phyloP scores from a whole-genome alignment of 1,140 invertebrate genomes.

The Euglossa dilemma region DNA sequence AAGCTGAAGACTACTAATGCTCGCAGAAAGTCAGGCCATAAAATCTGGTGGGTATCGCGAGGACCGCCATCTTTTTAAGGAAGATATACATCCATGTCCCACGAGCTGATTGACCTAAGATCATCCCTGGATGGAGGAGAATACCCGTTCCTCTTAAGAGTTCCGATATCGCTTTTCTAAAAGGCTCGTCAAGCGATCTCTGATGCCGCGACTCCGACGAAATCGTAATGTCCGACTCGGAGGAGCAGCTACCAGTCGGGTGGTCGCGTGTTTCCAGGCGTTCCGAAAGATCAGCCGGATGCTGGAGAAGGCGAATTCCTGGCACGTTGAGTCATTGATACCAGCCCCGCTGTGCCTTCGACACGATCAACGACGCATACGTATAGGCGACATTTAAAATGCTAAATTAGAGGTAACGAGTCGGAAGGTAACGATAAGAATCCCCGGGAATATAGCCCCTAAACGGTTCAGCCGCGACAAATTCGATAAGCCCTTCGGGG shows the following conservation, averaged over 20 bases:
- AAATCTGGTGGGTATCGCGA: not conserved
- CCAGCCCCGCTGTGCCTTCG: not conserved
- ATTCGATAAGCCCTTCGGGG: slow-evolving; percentile 59
- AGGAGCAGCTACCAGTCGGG: slow-evolving; percentile 19
- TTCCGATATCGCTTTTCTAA: slow-evolving; percentile 29
- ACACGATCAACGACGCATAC: slow-evolving; percentile 15
- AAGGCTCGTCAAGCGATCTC: slow-evolving; percentile 7
- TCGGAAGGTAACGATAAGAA: slow-evolving; percentile 62
- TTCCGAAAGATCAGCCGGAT: slow-evolving; percentile 40
- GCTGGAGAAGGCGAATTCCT: slow-evolving; percentile 53
- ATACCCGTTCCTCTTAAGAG: not conserved
- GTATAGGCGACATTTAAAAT: slow-evolving; percentile 53
- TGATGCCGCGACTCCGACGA: not conserved
- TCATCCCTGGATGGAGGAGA: not conserved
- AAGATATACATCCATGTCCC: not conserved
- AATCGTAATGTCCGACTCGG: slow-evolving; percentile 17
- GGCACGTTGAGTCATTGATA: slow-evolving; percentile 64
- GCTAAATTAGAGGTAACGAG: slow-evolving; percentile 67
- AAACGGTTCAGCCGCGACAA: slow-evolving; percentile 54
- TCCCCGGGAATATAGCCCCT: slow-evolving; percentile 55
- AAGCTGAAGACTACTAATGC: not conserved
- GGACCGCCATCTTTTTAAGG: not conserved
- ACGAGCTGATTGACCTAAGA: not conserved
- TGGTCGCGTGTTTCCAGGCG: slow-evolving; percentile 26
- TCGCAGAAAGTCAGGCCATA: not conserved